Percentiles rank a stretch among this genome's conserved stretches.
Evolutionary conservation across 2,113 vertebrate genomes (phyloP).

Genomic region (Anarrhichthys ocellatus): DNA sequence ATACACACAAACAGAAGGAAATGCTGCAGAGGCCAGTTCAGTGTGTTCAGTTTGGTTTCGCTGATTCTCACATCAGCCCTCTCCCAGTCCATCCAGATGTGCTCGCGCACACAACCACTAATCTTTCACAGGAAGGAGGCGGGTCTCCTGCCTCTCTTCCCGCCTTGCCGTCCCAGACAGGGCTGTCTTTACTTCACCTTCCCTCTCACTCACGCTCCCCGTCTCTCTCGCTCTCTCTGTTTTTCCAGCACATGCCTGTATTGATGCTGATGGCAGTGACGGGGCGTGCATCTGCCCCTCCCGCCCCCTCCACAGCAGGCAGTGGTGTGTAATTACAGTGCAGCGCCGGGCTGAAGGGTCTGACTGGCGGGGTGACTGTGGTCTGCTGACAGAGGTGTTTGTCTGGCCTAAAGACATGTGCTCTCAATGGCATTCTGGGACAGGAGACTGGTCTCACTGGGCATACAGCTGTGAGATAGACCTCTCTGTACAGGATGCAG

Average conservation of each 20-base stretch:
- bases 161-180: conserved; percentile 49
- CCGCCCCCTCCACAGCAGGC: conserved; percentile 30
- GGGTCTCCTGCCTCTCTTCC: conserved; percentile 49
- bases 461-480: conserved; percentile 37
- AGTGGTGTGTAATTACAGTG: conserved; percentile 73
- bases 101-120: conserved; percentile 70
- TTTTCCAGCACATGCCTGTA: conserved; percentile 58
- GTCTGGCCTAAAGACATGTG: conserved; percentile 49
- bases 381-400: conserved; percentile 68
- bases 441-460: conserved; percentile 45
- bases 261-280: conserved; percentile 63
- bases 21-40: conserved; percentile 16
- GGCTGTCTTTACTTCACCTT: conserved; percentile 63
- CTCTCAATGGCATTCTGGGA: conserved; percentile 44
- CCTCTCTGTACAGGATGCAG: conserved; percentile 54
- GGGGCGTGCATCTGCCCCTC: conserved; percentile 23
- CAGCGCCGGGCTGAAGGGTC: conserved; percentile 38
- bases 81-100: conserved; percentile 76
- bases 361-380: conserved; percentile 50
- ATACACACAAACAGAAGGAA: conserved; percentile 13
- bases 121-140: conserved; percentile 79
- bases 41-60: conserved; percentile 19
- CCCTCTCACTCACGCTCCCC: conserved; percentile 64
- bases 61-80: conserved; percentile 54
- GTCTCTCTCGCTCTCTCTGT: conserved; percentile 49